These are phyloP conservation scores for Carduelis carduelis DNA, from an alignment of 2,797 vertebrate genomes.

Conservation along the genomic window DNA sequence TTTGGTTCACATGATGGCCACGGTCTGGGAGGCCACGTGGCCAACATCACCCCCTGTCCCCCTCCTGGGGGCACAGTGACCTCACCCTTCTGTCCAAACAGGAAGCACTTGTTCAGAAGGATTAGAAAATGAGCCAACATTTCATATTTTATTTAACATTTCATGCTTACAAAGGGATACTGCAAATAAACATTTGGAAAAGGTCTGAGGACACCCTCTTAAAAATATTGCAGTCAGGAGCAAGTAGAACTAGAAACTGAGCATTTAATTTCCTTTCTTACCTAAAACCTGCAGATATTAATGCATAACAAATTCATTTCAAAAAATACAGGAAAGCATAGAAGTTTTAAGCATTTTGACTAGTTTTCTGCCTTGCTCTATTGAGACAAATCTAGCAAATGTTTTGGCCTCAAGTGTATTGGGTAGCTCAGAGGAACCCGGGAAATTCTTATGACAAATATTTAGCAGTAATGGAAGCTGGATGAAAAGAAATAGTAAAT, in stretches of 20 bases:
- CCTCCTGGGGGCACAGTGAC: neutral
- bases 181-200: neutral
- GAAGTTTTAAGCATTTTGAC: neutral
- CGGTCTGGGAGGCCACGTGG: fast-evolving
- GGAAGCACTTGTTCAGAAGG: fast-evolving
- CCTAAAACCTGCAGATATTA: neutral
- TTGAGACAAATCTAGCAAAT: neutral
- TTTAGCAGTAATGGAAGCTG: neutral
- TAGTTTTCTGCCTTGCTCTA: neutral
- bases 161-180: neutral
- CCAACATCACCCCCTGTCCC: neutral
- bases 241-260: neutral
- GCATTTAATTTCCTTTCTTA: neutral
- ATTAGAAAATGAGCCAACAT: neutral
- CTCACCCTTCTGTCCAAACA: neutral
- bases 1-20: neutral
- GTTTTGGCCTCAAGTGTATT: neutral
- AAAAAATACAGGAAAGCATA: neutral
- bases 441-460: neutral
- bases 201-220: neutral
- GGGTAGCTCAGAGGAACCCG: neutral
- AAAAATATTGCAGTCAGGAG: neutral
- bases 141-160: neutral
- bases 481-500: neutral
- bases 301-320: neutral